These are phyloP conservation scores for Xestia xanthographa DNA, from an alignment of 2,888 invertebrate genomes.

Conservation along the genomic window DNA sequence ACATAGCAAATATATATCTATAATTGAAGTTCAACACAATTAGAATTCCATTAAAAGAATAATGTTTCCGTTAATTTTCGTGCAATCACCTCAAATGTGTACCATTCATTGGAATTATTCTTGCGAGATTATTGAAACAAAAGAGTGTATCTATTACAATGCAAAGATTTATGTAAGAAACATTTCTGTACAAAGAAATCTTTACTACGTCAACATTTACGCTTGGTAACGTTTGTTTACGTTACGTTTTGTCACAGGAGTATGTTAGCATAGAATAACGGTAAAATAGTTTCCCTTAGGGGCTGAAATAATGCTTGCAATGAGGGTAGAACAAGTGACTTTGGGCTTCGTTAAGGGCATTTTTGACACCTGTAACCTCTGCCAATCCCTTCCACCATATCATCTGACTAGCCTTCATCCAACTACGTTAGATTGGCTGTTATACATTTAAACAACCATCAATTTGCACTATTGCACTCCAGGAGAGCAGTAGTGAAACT, in stretches of 20 bases:
- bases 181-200: not conserved
- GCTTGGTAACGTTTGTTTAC: not conserved
- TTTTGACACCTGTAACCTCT: too few relatives aligned
- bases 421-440: too few relatives aligned
- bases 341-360: too few relatives aligned
- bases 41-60: not conserved
- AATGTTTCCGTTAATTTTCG: slow-evolving; percentile 1
- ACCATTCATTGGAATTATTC: not conserved
- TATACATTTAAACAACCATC: too few relatives aligned
- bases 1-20: not conserved
- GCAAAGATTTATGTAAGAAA: not conserved
- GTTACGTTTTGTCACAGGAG: not conserved
- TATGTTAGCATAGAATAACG: not conserved
- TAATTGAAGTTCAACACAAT: not conserved
- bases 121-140: not conserved
- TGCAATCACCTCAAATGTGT: not conserved
- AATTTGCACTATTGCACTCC: too few relatives aligned
- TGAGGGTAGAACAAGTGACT: too few relatives aligned
- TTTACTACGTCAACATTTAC: not conserved
- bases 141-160: not conserved
- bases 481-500: too few relatives aligned
- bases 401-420: too few relatives aligned
- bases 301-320: too few relatives aligned
- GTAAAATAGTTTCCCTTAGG: not conserved
- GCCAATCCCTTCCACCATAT: too few relatives aligned